Evolutionary conservation across 2,113 vertebrate species (phyloP), one percentile per base, ranked within the genome.

Genomic region (Phaetusa simplex): DNA sequence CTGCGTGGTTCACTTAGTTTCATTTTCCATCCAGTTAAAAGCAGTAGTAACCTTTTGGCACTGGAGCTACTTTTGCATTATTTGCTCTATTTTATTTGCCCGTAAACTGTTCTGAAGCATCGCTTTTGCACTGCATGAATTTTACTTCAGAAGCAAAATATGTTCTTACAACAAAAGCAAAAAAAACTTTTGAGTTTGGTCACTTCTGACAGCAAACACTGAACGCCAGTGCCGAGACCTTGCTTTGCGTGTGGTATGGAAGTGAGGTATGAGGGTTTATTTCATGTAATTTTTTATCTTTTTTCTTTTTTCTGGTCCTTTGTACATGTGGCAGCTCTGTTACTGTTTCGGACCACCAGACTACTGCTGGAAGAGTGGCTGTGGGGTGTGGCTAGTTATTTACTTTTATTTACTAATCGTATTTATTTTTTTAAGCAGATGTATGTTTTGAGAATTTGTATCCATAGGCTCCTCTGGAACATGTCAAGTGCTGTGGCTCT

Each of bases 121-220:
- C 0, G 0, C 29, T 83, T 86, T 36, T 82, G n/a, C 49, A 6
- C 9, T 43, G 32, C 4, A 0, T 36, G 45, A 30, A 11, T 88
- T 67, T 59, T 3, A 0, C 7, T 71, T 23, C 13, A 30, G 26
- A 77, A 82, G 21, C 10, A 26, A 70, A 81, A 36, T 34, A 11
- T 18, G 56, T 64, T 47, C 8, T 12, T 49, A 72, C 26, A 65
- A 29, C 11, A 50, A 56, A 74, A n/a, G 47, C 21, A 23, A 61
- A 4, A 55, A 22, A 65, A 36, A 3, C 12, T 42, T 73, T 2
- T 2, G 21, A 80, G 12, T 30, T 45, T n/a, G 23, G 34, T 69
- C 40, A 3, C 38, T 64, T 81, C 12, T 83, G n/a, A 22, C 71
- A 59, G 5, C 1, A 3, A 22, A 23, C 23, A 5, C 22, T 72